Evolutionary conservation across 2,888 invertebrate species (phyloP), one percentile per base, ranked within the genome.

Genomic region (Lepas anatifera): DNA sequence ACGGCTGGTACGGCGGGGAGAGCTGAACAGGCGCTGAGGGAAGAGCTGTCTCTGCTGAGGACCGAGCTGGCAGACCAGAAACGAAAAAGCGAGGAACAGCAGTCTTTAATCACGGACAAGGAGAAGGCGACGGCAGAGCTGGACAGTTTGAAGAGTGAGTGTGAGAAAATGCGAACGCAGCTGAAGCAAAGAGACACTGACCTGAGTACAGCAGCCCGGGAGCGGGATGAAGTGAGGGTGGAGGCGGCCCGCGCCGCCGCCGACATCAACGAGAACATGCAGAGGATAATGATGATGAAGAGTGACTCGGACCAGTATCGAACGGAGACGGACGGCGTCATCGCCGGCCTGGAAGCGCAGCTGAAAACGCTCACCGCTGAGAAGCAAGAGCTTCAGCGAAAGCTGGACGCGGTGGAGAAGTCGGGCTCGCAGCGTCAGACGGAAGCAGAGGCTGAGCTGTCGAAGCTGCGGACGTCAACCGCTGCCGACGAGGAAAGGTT

Each of bases 41-140:
- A 79, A 63, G 69, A 68, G 39, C 70, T 71, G 25, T 68, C 71
- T 29, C 68, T 70, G 43, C 39, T 74, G 69, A 78, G 73, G 73
- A 76, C 66, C 77, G 77, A 77, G 70, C 74, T 81, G n/a, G 80
- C 80, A 63, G 81, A 81, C 71, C 80, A 80, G 73, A 78, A 76
- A 72, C 77, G 79, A 81, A 81, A 70, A 70, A 67, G 72, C 10
- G 67, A 70, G 48, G 72, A 73, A 11, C 43, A 68, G 18, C 27
- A 64, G 18, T 64, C 69, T 25, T 48, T 69, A 3, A 22, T 32
- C 8, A 41, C 25, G 8, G 66, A 10, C 11, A 35, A 66, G 32
- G 66, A 67, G 27, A 35, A 13, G 29, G 16, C 46, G 29, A 8
- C 27, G 22, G 41, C 35, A 3, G 70, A 67, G n/a, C n/a, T 27